Percentiles rank a stretch among this genome's conserved stretches.
Conservation (phyloP, 1,140 invertebrate genomes). For the Matsumurasca onukii region DNA sequence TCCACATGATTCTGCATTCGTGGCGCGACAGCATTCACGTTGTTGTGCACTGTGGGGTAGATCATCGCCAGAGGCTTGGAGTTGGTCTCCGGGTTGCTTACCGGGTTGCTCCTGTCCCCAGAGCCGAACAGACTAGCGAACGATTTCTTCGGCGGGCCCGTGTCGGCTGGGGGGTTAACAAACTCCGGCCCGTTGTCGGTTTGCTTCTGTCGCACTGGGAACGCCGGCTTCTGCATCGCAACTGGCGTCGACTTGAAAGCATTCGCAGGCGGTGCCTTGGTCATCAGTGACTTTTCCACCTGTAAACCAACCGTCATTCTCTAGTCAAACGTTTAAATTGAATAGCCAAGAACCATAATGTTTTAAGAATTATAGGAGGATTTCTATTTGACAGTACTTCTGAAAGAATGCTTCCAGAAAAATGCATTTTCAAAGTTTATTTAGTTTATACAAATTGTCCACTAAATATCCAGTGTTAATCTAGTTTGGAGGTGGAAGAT, state of each 20-base stretch:
- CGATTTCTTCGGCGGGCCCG: conserved; percentile 16
- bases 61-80: conserved; percentile 6
- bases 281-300: conserved; percentile 1
- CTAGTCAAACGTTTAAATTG: too few relatives aligned
- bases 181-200: not conserved
- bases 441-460: too few relatives aligned
- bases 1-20: not conserved
- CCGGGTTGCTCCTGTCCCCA: not conserved
- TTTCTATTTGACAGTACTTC: too few relatives aligned
- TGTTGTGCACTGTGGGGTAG: not conserved
- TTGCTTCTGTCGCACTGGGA: not conserved
- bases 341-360: too few relatives aligned
- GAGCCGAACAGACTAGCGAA: conserved; percentile 20
- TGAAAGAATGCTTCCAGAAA: too few relatives aligned
- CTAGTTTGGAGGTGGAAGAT: too few relatives aligned
- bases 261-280: conserved; percentile 15
- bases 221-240: conserved; percentile 13
- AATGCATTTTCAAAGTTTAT: too few relatives aligned
- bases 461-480: too few relatives aligned
- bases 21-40: not conserved
- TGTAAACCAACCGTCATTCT: too few relatives aligned
- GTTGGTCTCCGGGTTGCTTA: not conserved
- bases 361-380: too few relatives aligned
- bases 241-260: conserved; percentile 19
- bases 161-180: not conserved